Evolutionary conservation across 2,797 vertebrate genomes (phyloP).

Genomic region (Gila robusta): DNA sequence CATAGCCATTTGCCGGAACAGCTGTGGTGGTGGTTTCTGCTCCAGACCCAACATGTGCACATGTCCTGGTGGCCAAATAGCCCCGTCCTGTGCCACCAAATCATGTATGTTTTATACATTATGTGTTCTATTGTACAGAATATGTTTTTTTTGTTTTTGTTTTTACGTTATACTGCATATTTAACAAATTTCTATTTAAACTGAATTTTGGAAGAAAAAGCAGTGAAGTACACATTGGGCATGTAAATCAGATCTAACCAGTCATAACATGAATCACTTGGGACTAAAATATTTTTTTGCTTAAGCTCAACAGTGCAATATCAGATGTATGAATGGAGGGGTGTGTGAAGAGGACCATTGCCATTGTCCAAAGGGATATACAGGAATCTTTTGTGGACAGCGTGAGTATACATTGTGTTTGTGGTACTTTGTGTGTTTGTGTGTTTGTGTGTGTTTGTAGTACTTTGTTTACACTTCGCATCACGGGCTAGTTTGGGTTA

Average conservation of each 20-base stretch:
- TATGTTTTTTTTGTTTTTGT: not conserved
- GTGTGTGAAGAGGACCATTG: constrained; percentile 76
- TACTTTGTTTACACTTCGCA: not conserved
- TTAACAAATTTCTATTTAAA: not conserved
- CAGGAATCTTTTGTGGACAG: constrained; percentile 82
- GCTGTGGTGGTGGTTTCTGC: constrained; percentile 83
- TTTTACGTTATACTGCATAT: not conserved
- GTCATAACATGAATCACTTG: not conserved
- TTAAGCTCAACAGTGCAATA: constrained; percentile 80
- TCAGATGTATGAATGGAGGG: constrained; percentile 84
- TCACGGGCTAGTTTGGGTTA: too few relatives aligned
- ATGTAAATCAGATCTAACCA: not conserved
- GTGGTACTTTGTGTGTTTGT: not conserved
- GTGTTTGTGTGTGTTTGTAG: not conserved
- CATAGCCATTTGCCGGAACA: constrained; percentile 80
- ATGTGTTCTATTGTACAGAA: not conserved
- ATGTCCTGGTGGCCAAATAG: constrained; percentile 79
- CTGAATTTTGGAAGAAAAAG: not conserved
- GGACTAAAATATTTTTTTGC: not conserved
- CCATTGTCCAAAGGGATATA: constrained; percentile 83
- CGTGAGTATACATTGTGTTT: constrained; percentile 73
- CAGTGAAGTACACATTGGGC: not conserved
- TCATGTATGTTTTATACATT: constrained; percentile 71
- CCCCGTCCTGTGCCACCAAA: constrained; percentile 74
- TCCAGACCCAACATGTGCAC: constrained; percentile 85